Conservation (phyloP, 2,113 vertebrate species). For the Rhinoderma darwinii region DNA sequence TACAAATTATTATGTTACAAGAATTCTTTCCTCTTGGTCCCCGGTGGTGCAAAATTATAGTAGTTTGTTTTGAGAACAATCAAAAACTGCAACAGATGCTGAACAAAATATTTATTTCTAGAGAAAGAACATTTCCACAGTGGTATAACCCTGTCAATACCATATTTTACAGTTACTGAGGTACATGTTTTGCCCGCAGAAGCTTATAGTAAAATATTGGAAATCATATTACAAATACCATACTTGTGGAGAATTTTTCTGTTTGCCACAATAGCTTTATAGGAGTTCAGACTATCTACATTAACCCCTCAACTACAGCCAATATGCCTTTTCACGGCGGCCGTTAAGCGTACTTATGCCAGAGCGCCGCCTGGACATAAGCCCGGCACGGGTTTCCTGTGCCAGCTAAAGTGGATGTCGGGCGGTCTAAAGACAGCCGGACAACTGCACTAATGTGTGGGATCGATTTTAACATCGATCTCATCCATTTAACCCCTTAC, state of each 20-base stretch:
- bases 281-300: neutral
- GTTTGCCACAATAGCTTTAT: neutral
- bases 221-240: neutral
- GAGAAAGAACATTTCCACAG: constrained; percentile 14
- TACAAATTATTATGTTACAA: constrained; percentile 49
- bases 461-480: too few species aligned
- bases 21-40: constrained; percentile 43
- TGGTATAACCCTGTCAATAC: constrained; percentile 21
- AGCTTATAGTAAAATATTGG: neutral
- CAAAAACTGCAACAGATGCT: constrained; percentile 53
- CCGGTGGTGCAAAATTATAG: constrained; percentile 47
- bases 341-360: too few species aligned
- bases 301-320: too few species aligned
- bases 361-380: too few species aligned
- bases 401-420: too few species aligned
- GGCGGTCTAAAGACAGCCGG: too few species aligned
- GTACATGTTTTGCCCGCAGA: neutral
- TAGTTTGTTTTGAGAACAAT: constrained; percentile 55
- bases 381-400: too few species aligned
- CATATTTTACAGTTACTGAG: constrained; percentile 3
- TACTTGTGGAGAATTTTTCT: neutral
- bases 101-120: constrained; percentile 54
- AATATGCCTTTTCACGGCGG: too few species aligned
- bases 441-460: too few species aligned
- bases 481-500: too few species aligned